Evolutionary conservation across 2,113 vertebrate species (phyloP).

Genomic region (Phasianus colchicus): DNA sequence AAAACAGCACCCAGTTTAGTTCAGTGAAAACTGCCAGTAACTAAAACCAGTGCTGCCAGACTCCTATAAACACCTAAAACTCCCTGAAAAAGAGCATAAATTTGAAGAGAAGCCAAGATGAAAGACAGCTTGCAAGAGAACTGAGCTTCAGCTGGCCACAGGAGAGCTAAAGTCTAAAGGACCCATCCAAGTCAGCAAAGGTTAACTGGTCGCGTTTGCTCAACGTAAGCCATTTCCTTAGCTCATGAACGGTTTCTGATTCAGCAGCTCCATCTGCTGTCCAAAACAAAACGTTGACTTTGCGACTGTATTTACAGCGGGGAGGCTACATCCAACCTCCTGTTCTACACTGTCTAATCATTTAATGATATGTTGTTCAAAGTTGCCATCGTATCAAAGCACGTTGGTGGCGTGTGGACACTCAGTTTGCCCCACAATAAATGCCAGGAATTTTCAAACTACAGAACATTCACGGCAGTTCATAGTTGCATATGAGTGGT

Average conservation of each 20-base stretch:
- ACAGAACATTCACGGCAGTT: neutral
- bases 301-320: neutral
- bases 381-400: neutral
- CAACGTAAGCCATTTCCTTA: fast-evolving
- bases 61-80: neutral
- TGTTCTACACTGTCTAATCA: neutral
- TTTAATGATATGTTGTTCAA: neutral
- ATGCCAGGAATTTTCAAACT: neutral
- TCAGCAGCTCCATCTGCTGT: conserved; percentile 64
- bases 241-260: neutral
- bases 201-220: neutral
- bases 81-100: neutral
- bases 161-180: neutral
- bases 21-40: neutral
- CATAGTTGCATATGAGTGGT: neutral
- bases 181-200: neutral
- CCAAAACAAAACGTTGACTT: neutral
- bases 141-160: neutral
- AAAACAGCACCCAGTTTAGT: neutral
- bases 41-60: neutral
- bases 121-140: neutral
- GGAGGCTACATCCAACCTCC: neutral
- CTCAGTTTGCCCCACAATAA: neutral
- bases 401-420: neutral
- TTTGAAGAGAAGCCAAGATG: neutral